A percentile compares a stretch with the other conserved stretches of the same genome.
These are phyloP conservation scores for Papilio polyxenes DNA, from an alignment of 1,140 invertebrate genomes.

Conservation along the genomic window DNA sequence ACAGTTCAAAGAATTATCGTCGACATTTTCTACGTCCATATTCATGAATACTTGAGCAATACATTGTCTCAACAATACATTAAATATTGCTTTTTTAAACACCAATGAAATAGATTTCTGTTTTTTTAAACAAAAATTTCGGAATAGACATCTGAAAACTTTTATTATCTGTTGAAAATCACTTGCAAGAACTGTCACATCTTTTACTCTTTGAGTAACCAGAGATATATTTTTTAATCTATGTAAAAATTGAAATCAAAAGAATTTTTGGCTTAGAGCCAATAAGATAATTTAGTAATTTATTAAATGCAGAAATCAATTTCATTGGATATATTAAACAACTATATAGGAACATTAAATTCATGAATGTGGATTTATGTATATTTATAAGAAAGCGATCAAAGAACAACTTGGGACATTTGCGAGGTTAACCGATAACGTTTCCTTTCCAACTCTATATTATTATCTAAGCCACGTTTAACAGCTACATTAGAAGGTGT, in stretches of 20 bases:
- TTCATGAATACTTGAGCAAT: conserved; percentile 25
- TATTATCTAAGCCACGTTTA: conserved; percentile 62
- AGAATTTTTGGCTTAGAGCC: not conserved
- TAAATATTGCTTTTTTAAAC: conserved; percentile 3
- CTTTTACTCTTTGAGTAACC: conserved; percentile 1
- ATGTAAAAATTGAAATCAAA: not conserved
- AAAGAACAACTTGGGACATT: conserved; percentile 72
- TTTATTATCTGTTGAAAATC: not conserved
- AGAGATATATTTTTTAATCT: not conserved
- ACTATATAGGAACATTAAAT: conserved; percentile 35
- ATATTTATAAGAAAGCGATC: conserved; percentile 57
- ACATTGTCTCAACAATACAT: not conserved
- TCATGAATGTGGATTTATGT: conserved; percentile 37
- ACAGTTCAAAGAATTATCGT: conserved; percentile 17
- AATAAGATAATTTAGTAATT: not conserved
- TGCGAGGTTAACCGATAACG: conserved; percentile 63
- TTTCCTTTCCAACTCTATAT: conserved; percentile 66
- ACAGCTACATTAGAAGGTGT: conserved; percentile 65
- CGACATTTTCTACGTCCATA: not conserved
- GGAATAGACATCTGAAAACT: not conserved
- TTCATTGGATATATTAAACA: conserved; percentile 11
- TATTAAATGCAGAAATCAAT: not conserved
- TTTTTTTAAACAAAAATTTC: not conserved
- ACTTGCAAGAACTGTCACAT: not conserved
- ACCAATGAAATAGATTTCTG: conserved; percentile 14